Evolutionary conservation across 2,888 invertebrate genomes (phyloP).

Genomic region (Tuberolachnus salignus): DNA sequence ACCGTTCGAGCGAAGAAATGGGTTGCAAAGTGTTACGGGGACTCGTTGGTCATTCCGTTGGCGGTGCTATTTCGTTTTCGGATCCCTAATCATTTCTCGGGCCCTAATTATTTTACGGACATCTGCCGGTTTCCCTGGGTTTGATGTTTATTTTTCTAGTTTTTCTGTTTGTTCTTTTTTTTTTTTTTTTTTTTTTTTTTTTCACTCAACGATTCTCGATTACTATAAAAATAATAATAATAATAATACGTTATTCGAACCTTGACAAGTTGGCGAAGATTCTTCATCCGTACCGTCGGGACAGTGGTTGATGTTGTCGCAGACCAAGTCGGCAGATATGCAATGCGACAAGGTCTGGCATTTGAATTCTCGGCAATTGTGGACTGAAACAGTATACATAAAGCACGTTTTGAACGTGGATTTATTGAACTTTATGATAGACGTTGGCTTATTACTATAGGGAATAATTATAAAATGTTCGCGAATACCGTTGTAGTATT

Average conservation of each 20-base stretch:
- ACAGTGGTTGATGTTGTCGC: constrained; percentile 93
- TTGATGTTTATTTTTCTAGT: no score
- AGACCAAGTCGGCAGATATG: constrained; percentile 87
- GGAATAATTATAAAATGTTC: neutral
- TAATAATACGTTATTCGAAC: constrained; percentile 64
- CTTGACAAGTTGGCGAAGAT: constrained; percentile 81
- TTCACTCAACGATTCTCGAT: no score
- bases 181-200: neutral
- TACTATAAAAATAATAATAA: neutral
- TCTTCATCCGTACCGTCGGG: constrained; percentile 92
- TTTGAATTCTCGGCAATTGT: constrained; percentile 86
- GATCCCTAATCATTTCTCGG: no score
- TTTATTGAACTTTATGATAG: constrained; percentile 10
- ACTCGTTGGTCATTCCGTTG: no score
- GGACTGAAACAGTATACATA: constrained; percentile 69
- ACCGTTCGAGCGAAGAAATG: no score
- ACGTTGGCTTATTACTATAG: neutral
- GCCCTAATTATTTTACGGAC: no score
- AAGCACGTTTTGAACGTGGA: constrained; percentile 24
- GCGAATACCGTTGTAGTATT: no score
- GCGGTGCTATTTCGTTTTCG: no score
- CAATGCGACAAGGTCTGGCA: constrained; percentile 89
- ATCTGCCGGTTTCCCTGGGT: no score
- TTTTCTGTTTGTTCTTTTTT: no score
- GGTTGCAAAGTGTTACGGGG: no score